These are phyloP conservation scores for Oreochromis tanganicae DNA, from an alignment of 2,113 vertebrate genomes.

Conservation along the genomic window DNA sequence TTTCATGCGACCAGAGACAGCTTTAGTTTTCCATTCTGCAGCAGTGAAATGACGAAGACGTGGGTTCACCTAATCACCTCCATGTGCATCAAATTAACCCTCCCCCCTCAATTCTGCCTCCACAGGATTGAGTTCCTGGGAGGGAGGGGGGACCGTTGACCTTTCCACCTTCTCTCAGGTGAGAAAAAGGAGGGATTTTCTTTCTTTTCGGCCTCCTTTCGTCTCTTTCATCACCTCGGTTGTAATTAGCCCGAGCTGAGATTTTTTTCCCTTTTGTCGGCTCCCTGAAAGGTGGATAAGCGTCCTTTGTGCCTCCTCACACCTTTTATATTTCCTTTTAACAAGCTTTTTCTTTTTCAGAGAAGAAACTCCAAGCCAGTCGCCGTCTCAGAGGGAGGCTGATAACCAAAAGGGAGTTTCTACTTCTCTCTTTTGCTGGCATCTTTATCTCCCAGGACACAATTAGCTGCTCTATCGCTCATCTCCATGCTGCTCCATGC, in stretches of 20 bases:
- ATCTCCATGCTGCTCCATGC: constrained; percentile 21
- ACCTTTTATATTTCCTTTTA: constrained; percentile 66
- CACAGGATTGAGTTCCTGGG: background rate
- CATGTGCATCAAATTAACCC: constrained; percentile 28
- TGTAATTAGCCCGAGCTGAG: constrained; percentile 69
- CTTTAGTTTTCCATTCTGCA: background rate
- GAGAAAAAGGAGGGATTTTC: constrained; percentile 49
- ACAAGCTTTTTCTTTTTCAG: constrained; percentile 53
- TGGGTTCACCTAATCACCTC: constrained; percentile 36
- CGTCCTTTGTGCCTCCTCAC: constrained; percentile 62
- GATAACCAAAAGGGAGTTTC: constrained; percentile 64
- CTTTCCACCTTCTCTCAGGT: constrained; percentile 23
- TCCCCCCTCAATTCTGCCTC: background rate
- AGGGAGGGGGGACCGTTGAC: background rate
- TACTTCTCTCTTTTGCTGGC: constrained; percentile 1
- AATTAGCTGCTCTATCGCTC: constrained; percentile 70
- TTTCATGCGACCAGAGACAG: constrained; percentile 3
- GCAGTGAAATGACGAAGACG: background rate
- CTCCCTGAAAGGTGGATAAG: constrained; percentile 57
- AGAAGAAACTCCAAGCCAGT: constrained; percentile 34
- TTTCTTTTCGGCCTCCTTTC: background rate
- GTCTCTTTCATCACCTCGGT: constrained; percentile 54
- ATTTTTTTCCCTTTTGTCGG: constrained; percentile 65
- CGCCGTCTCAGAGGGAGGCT: constrained; percentile 27
- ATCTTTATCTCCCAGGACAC: constrained; percentile 65